Evolutionary conservation across 2,797 vertebrate species (phyloP).

Genomic region (Trematomus bernacchii): DNA sequence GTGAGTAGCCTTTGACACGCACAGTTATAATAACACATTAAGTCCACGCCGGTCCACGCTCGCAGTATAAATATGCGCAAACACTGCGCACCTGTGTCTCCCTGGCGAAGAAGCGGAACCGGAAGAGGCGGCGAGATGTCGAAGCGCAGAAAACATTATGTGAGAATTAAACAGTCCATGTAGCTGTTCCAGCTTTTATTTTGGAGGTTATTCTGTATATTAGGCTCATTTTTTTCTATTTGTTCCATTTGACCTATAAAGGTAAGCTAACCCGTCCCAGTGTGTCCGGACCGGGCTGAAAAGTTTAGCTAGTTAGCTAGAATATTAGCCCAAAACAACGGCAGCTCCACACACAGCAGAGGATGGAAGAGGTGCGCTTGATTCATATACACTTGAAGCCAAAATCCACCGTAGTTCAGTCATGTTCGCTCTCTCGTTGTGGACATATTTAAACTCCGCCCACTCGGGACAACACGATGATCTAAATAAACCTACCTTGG

Average conservation of each 20-base stretch:
- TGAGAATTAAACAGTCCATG: slow-evolving; percentile 49
- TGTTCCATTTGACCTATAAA: slow-evolving; percentile 30
- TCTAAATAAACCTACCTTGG: fast-evolving
- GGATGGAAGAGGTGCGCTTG: slow-evolving; percentile 15
- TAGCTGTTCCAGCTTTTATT: slow-evolving; percentile 9
- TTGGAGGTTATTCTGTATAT: not conserved
- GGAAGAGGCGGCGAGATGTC: slow-evolving; percentile 58
- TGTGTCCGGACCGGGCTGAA: not conserved
- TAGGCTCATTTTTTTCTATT: not conserved
- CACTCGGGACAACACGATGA: fast-evolving
- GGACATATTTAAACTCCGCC: not conserved
- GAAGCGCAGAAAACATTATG: slow-evolving; percentile 64
- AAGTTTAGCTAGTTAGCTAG: slow-evolving; percentile 6
- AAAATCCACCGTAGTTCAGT: fast-evolving
- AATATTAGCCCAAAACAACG: slow-evolving; percentile 30
- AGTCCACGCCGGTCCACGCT: too few relatives aligned
- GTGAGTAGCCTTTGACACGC: too few relatives aligned
- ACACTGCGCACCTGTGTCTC: slow-evolving; percentile 30
- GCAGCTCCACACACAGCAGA: slow-evolving; percentile 16
- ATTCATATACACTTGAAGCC: fast-evolving
- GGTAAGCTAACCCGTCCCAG: slow-evolving; percentile 61
- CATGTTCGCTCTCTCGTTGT: fast-evolving
- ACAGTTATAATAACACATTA: too few relatives aligned
- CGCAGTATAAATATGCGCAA: slow-evolving; percentile 51
- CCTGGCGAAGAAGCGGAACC: slow-evolving; percentile 65